Percentiles rank a stretch among this genome's conserved stretches.
phyloP scores from a whole-genome alignment of 1,140 invertebrate species.

The Drosophila fuyamai region DNA sequence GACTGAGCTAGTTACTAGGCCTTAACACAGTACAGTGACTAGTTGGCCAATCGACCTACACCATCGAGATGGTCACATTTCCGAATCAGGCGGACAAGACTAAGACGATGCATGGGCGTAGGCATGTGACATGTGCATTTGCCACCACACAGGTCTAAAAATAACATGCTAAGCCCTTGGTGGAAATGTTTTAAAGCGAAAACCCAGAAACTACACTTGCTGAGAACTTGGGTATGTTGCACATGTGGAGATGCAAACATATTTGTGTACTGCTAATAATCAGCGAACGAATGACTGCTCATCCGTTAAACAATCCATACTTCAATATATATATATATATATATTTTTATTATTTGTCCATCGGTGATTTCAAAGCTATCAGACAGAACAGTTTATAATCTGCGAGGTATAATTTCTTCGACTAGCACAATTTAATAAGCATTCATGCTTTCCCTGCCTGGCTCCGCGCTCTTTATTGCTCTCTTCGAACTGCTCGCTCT shows the following conservation, averaged over 20 bases:
- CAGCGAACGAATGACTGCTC: too few relatives aligned
- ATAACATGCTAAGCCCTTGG: conserved; percentile 39
- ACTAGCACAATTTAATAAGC: neutral
- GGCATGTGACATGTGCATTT: conserved; percentile 28
- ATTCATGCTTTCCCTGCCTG: neutral
- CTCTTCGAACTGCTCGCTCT: conserved; percentile 1
- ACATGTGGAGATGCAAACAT: neutral
- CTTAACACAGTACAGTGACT: neutral
- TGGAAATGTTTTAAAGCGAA: conserved; percentile 3
- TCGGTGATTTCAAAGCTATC: too few relatives aligned
- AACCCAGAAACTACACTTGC: neutral
- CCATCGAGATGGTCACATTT: conserved; percentile 46
- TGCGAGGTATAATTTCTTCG: conserved; percentile 1
- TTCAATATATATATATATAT: too few relatives aligned
- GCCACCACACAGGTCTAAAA: conserved; percentile 24
- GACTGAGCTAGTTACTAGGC: neutral
- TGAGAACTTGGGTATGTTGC: neutral
- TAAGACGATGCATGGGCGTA: conserved; percentile 1
- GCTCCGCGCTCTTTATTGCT: neutral
- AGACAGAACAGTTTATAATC: too few relatives aligned
- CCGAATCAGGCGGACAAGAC: conserved; percentile 21
- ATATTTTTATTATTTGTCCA: too few relatives aligned
- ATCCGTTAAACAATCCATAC: too few relatives aligned
- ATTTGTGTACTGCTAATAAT: too few relatives aligned
- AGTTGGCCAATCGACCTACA: neutral